Evolutionary conservation across 2,797 vertebrate species (phyloP).

Genomic region (Antrozous pallidus): DNA sequence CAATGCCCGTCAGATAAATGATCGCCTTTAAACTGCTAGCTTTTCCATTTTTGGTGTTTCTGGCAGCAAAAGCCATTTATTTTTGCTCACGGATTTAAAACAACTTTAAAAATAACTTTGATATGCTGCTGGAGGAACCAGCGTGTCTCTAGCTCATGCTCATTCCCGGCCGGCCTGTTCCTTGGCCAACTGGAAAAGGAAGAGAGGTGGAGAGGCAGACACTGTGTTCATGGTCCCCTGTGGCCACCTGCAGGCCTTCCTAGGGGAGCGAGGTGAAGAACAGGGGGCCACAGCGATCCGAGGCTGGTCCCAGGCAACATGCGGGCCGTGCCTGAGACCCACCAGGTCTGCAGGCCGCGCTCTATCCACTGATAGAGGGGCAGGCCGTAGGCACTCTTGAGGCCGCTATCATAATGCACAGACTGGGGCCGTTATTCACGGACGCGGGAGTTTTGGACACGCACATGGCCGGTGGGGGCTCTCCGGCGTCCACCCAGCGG

Average conservation of each 20-base stretch:
- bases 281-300: accelerated
- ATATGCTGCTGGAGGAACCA: constrained; percentile 31
- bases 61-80: constrained; percentile 70
- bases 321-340: neutral
- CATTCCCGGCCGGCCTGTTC: neutral
- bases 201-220: neutral
- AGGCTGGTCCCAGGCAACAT: neutral
- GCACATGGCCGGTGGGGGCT: neutral
- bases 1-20: constrained; percentile 66
- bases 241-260: neutral
- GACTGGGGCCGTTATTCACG: too few relatives aligned
- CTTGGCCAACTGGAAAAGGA: neutral
- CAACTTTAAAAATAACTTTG: constrained; percentile 64
- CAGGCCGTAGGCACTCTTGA: too few relatives aligned
- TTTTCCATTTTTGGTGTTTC: constrained; percentile 75
- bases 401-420: neutral
- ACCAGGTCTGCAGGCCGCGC: too few relatives aligned
- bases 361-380: too few relatives aligned
- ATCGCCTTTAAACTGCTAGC: constrained; percentile 61
- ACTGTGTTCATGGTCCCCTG: accelerated
- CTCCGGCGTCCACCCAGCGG: neutral
- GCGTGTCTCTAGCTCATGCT: accelerated
- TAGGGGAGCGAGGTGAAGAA: neutral
- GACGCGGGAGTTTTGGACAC: neutral
- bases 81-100: constrained; percentile 72